Percentiles rank a stretch among this genome's conserved stretches.
Conservation (phyloP, 2,797 vertebrate genomes). For the Bradypodion pumilum region DNA sequence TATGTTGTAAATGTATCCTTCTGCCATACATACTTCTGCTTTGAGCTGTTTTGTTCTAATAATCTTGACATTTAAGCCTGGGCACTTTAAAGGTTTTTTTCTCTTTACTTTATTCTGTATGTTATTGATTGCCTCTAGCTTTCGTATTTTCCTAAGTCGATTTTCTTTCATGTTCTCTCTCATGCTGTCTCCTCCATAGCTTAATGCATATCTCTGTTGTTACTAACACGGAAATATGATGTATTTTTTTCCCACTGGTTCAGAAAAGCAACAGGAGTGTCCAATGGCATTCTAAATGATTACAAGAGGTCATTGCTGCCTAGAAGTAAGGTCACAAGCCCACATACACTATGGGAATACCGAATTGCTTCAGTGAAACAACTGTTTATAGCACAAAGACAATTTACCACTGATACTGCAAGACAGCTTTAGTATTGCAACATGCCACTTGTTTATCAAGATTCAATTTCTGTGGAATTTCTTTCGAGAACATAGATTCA, state of each 20-base stretch:
- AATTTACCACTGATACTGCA: rapidly evolving
- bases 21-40: constrained; percentile 44
- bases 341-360: constrained; percentile 44
- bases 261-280: not conserved
- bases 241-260: constrained; percentile 51
- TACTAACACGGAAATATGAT: constrained; percentile 53
- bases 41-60: constrained; percentile 70
- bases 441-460: not conserved
- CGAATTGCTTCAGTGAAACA: constrained; percentile 33
- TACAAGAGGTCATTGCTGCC: constrained; percentile 49
- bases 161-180: constrained; percentile 51
- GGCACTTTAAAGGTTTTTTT: constrained; percentile 68
- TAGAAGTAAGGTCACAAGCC: not conserved
- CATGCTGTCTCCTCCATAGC: constrained; percentile 30
- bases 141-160: constrained; percentile 65
- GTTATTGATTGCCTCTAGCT: constrained; percentile 72
- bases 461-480: not conserved
- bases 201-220: constrained; percentile 43
- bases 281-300: constrained; percentile 53
- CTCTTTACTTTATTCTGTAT: constrained; percentile 67
- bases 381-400: no score
- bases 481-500: not conserved
- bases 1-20: constrained; percentile 49
- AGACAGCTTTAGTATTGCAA: not conserved
- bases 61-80: constrained; percentile 72